A percentile compares a stretch with the other conserved stretches of the same genome.
These are phyloP conservation scores for Schizopygopsis pylzovi DNA, from an alignment of 2,797 vertebrate species.

Conservation along the genomic window DNA sequence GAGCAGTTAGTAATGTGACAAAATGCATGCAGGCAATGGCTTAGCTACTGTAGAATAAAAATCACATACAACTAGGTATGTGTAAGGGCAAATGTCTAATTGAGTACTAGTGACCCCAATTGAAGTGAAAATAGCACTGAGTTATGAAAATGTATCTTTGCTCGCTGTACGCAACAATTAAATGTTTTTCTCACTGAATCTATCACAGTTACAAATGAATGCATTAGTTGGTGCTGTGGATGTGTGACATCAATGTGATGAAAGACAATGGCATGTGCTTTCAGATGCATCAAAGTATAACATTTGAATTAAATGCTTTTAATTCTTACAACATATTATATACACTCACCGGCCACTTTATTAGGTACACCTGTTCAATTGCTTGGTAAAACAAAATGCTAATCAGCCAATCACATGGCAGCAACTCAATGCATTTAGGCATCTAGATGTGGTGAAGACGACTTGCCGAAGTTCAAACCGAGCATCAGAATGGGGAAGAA, in stretches of 20 bases:
- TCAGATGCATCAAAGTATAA: not conserved
- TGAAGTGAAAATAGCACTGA: not conserved
- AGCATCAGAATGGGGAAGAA: no score
- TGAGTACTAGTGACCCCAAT: not conserved
- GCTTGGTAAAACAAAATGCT: no score
- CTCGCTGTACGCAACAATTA: not conserved
- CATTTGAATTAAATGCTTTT: not conserved
- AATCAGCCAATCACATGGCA: no score
- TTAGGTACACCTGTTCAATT: no score
- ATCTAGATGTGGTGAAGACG: no score
- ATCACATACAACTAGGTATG: not conserved
- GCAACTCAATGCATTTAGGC: no score
- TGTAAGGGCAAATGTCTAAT: not conserved
- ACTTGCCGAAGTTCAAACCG: no score
- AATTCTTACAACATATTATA: not conserved
- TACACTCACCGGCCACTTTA: not conserved
- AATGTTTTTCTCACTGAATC: not conserved
- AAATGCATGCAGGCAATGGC: not conserved
- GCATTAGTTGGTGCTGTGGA: not conserved
- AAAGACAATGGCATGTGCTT: not conserved
- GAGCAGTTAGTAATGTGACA: not conserved
- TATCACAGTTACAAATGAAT: not conserved
- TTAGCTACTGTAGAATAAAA: not conserved
- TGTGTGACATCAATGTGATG: not conserved
- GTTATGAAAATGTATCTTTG: not conserved